These are phyloP conservation scores for Cassiopea xamachana DNA, from an alignment of 30 jellyfish, hydroid and myxozoan species.

Conservation along the genomic window DNA sequence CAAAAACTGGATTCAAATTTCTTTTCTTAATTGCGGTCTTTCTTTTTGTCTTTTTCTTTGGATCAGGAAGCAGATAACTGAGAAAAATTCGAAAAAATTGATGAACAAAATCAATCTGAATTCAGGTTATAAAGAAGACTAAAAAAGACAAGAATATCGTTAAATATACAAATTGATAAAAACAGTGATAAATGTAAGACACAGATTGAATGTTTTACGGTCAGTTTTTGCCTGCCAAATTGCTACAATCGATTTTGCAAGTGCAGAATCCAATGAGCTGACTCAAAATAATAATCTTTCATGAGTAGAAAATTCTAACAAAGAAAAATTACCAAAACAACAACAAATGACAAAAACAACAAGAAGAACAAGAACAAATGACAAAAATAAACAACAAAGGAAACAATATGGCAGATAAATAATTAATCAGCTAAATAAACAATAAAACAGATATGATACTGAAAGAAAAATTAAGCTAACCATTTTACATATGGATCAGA, in stretches of 20 bases:
- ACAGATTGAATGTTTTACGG: too few relatives aligned
- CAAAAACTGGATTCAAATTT: slow-evolving; percentile 91
- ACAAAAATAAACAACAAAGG: too few relatives aligned
- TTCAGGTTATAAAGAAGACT: background rate
- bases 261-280: too few relatives aligned
- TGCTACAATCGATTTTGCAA: too few relatives aligned
- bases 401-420: background rate
- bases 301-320: too few relatives aligned
- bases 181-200: too few relatives aligned
- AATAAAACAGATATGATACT: background rate
- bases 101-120: background rate
- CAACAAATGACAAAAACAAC: too few relatives aligned
- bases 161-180: background rate
- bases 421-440: background rate
- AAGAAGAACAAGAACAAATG: too few relatives aligned
- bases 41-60: slow-evolving; percentile 82
- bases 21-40: slow-evolving; percentile 85
- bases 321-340: too few relatives aligned
- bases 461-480: slow-evolving; percentile 30
- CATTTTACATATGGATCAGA: slow-evolving; percentile 97
- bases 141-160: background rate
- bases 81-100: background rate
- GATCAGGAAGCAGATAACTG: slow-evolving; percentile 92
- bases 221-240: too few relatives aligned
- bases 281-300: too few relatives aligned